Conservation (phyloP, 2,113 vertebrate genomes). For the Cacatua alba region DNA sequence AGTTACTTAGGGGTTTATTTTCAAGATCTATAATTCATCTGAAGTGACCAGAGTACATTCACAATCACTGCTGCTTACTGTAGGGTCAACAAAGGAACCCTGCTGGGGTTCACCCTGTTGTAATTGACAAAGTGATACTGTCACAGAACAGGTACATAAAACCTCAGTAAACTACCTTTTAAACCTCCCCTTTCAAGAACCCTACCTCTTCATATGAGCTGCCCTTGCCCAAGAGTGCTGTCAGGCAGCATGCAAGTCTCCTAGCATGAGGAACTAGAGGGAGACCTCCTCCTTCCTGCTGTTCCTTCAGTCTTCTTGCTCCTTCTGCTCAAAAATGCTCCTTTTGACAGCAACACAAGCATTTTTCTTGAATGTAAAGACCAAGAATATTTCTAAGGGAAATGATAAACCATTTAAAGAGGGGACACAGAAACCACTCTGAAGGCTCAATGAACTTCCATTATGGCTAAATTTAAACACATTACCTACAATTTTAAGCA, state of each 20-base stretch:
- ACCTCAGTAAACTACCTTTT: not conserved
- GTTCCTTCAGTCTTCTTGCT: not conserved
- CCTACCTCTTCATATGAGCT: not conserved
- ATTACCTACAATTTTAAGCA: conserved; percentile 53
- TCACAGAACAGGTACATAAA: not conserved
- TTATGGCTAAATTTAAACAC: conserved; percentile 14
- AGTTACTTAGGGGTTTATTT: not conserved
- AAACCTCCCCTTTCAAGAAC: not conserved
- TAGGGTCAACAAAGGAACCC: not conserved
- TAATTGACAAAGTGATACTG: not conserved
- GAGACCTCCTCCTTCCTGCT: not conserved
- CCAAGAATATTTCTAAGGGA: not conserved
- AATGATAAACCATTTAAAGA: not conserved
- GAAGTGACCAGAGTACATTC: not conserved
- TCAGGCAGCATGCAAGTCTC: not conserved
- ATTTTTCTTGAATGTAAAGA: not conserved
- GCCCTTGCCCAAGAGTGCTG: not conserved
- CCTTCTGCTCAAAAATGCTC: not conserved
- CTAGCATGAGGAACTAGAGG: not conserved
- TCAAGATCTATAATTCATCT: not conserved
- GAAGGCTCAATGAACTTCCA: conserved; percentile 20
- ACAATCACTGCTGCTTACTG: not conserved
- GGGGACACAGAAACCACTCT: not conserved
- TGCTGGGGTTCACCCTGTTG: not conserved
- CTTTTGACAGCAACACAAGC: not conserved